These are phyloP conservation scores for Schizotus pectinicornis DNA, from an alignment of 2,888 invertebrate species.

Conservation along the genomic window DNA sequence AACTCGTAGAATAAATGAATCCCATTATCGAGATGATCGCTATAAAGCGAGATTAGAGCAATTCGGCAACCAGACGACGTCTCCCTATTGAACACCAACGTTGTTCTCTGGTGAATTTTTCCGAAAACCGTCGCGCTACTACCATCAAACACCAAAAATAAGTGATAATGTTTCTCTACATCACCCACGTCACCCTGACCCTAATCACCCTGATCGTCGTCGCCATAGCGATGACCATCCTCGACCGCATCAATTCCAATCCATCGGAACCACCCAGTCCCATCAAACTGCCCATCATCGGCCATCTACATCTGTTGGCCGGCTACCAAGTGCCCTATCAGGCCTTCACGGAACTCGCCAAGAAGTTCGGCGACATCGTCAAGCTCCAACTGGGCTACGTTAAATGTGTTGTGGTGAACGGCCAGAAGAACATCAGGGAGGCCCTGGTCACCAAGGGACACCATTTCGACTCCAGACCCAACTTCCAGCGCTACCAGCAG, in stretches of 20 bases:
- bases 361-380: slow-evolving; percentile 63
- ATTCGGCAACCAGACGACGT: slow-evolving; percentile 13
- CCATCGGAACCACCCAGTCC: slow-evolving; percentile 59
- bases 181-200: slow-evolving; percentile 18
- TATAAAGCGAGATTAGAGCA: slow-evolving; percentile 20
- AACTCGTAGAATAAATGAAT: slow-evolving; percentile 19
- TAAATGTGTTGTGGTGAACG: slow-evolving; percentile 65
- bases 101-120: slow-evolving; percentile 24
- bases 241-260: slow-evolving; percentile 2
- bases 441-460: slow-evolving; percentile 64
- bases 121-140: slow-evolving; percentile 6
- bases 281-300: slow-evolving; percentile 63
- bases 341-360: slow-evolving; percentile 62
- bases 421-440: slow-evolving; percentile 65
- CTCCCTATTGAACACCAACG: slow-evolving; percentile 12
- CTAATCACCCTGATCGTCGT: slow-evolving; percentile 1
- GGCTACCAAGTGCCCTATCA: slow-evolving; percentile 67
- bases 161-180: slow-evolving; percentile 25
- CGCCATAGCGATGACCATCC: neutral
- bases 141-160: slow-evolving; percentile 31
- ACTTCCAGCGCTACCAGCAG: slow-evolving; percentile 67
- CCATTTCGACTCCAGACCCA: slow-evolving; percentile 69
- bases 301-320: slow-evolving; percentile 63
- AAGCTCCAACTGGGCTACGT: slow-evolving; percentile 64
- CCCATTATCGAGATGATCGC: slow-evolving; percentile 13